Evolutionary conservation across 2,113 vertebrate genomes (phyloP).

Genomic region (Misgurnus anguillicaudatus): DNA sequence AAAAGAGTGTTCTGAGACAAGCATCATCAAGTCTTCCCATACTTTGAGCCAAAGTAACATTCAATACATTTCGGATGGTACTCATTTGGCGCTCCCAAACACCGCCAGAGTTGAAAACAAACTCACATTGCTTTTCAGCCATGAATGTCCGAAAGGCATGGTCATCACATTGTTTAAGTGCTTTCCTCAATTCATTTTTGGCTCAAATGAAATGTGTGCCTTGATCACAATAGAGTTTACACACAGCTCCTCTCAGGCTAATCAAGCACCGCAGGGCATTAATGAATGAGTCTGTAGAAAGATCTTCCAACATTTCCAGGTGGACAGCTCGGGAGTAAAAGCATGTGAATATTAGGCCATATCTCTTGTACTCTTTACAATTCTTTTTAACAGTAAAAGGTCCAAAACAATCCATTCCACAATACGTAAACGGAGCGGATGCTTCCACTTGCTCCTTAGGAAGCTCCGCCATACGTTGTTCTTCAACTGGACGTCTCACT

Average conservation of each 20-base stretch:
- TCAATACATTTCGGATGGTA: constrained; percentile 5
- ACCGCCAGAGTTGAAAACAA: neutral
- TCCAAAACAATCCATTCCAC: constrained; percentile 4
- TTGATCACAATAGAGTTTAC: neutral
- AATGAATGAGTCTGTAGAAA: neutral
- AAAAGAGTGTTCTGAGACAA: neutral
- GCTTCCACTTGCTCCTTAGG: neutral
- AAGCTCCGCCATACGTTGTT: neutral
- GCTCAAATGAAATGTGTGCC: neutral
- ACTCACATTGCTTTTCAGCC: neutral
- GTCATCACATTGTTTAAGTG: neutral
- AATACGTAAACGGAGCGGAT: neutral
- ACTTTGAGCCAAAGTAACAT: neutral
- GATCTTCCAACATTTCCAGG: neutral
- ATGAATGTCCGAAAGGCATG: neutral
- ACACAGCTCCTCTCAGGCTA: constrained; percentile 4
- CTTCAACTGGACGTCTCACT: neutral
- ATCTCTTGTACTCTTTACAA: constrained; percentile 8
- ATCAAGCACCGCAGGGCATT: constrained; percentile 6
- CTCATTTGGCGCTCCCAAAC: constrained; percentile 15
- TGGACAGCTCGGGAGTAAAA: neutral
- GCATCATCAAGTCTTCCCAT: constrained; percentile 24
- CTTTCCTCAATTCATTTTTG: neutral
- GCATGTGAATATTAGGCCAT: constrained; percentile 18
- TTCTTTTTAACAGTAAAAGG: neutral